Evolutionary conservation across 2,113 vertebrate species (phyloP), one percentile per base, ranked within the genome.

Genomic region (Pluvialis apricaria): DNA sequence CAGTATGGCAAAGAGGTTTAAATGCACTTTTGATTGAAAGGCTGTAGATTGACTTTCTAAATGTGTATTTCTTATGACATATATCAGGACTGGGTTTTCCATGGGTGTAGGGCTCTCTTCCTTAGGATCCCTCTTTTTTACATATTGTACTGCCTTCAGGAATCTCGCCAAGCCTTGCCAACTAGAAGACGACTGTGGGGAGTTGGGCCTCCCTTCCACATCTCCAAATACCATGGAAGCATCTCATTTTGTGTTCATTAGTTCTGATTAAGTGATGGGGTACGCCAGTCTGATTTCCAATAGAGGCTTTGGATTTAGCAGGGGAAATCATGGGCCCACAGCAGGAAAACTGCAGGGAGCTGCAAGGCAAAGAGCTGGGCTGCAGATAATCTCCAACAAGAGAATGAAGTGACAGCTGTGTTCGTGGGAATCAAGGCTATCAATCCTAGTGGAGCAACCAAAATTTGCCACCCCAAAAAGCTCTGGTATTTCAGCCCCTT

Each of bases 121-220:
- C 4, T 29, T 18, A 15, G 19, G 9, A n/a, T 57, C 16, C 9
- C 7, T 71, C 32, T 34, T 2, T 0, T 60, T 57, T 40, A 22
- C 0, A 0, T n/a, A 0, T 24, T 62, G 18, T 12, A 16, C 8
- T 42, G 20, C 20, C 14, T 15, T 64, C 6, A 1, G 40, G 55
- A 79, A 57, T 38, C 34, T 86, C 4, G 1, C 38, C 49, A 24
- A 79, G 24, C 47, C 52, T 44, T 68, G 26, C n/a, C n/a, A 29
- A 3, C n/a, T 52, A 10, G 12, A 47, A 79, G 31, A 64, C 58
- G 22, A 83, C 21, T 10, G 9, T 6, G 8, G 40, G 29, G 13
- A 44, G 32, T 2, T 49, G 10, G 16, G 31, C 40, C 31, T 55
- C 15, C n/a, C 14, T 54, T 60, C 40, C 40, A 8, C n/a, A 24